Evolutionary conservation across 2,888 invertebrate species (phyloP).

Genomic region (Odiellus spinosus): DNA sequence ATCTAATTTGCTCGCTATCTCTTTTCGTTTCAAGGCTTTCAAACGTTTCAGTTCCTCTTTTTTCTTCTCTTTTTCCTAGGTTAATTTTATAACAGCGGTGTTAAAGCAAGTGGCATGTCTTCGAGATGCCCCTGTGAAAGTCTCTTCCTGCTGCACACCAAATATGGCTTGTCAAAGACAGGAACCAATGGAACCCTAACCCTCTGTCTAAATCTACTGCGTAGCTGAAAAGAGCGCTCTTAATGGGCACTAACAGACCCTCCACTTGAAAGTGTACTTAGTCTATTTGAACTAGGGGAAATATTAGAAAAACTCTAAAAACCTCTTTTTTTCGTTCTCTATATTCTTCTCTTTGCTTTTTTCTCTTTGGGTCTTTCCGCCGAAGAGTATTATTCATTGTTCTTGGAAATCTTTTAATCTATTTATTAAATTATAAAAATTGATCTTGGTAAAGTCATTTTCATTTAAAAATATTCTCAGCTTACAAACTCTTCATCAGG

Average conservation of each 20-base stretch:
- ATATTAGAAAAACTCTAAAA: no score
- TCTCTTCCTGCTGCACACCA: no score
- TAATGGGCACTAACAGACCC: no score
- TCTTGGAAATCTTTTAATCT: conserved; percentile 54
- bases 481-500: conserved; percentile 43
- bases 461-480: no score
- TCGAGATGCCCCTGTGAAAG: no score
- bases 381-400: conserved; percentile 68
- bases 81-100: not conserved
- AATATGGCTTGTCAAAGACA: no score
- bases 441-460: conserved; percentile 10
- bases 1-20: conserved; percentile 74
- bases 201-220: no score
- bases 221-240: no score
- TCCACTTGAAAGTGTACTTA: no score
- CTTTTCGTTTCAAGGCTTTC: conserved; percentile 69
- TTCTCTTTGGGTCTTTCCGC: conserved; percentile 57
- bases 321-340: conserved; percentile 50
- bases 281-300: no score
- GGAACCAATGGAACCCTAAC: no score
- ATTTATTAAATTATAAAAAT: not conserved
- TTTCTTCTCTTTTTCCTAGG: conserved; percentile 56
- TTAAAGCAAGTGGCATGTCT: no score
- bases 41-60: conserved; percentile 73
- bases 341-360: conserved; percentile 56